These are phyloP conservation scores for Semnopithecus entellus DNA, from an alignment of 2,113 vertebrate species.

Conservation along the genomic window DNA sequence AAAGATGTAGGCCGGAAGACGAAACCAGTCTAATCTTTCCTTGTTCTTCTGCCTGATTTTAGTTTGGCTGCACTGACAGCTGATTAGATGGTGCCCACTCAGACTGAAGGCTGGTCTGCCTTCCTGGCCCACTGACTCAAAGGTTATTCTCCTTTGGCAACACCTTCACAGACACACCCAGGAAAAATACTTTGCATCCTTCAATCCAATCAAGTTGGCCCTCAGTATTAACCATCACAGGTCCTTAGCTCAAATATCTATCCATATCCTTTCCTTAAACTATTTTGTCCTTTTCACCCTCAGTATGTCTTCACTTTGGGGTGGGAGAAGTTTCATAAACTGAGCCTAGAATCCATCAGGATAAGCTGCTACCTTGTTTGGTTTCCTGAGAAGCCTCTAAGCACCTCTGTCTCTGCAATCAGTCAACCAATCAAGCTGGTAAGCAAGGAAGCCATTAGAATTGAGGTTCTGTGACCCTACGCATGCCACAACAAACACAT, in stretches of 20 bases:
- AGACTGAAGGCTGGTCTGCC: no score
- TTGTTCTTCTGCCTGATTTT: no score
- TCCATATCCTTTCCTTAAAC: accelerated
- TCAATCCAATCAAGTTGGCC: no score
- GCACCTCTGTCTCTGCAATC: neutral
- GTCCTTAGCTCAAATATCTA: neutral
- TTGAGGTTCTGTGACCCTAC: neutral
- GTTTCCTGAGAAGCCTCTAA: neutral
- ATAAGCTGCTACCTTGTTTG: neutral
- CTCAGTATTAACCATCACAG: no score
- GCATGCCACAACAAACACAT: neutral
- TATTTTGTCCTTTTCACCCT: neutral
- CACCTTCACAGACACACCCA: no score
- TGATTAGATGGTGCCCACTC: no score
- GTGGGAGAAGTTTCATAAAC: neutral
- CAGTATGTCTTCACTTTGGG: neutral
- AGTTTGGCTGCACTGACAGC: no score
- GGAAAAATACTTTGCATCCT: no score
- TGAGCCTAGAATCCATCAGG: neutral
- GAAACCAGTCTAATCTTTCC: no score
- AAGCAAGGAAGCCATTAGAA: neutral
- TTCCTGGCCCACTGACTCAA: no score
- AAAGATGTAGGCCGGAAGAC: no score
- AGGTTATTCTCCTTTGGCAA: no score
- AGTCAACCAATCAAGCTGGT: neutral